Base-by-base conservation (phyloP, 2,888 invertebrate genomes). In the Strigamia crassipes region DNA sequence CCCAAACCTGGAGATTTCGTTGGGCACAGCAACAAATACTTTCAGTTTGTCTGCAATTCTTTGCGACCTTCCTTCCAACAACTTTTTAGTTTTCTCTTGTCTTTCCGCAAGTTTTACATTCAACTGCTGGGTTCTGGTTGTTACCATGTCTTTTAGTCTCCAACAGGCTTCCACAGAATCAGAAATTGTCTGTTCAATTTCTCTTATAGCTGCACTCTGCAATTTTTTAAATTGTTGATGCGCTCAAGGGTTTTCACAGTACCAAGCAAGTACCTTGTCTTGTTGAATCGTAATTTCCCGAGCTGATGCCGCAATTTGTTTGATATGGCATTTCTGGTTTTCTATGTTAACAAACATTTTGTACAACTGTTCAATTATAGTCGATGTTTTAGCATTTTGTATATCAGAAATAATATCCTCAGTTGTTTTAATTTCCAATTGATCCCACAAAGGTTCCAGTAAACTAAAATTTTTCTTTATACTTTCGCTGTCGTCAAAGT, bases 311-410 rank as follows among this genome's bases (percentile, higher is more conserved):
- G 12, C 21, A 9, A n/a, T 8, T 42, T 78, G 78, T 66, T 66
- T 66, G 78, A 78, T 78, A 38, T 38, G 78, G 21, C 78, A 78
- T 42, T 78, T 78, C 41, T 42, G 42, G 18, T 38, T 78, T 38
- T 78, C 78, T 34, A 78, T 38, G n/a, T 38, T 41, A 4, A 78
- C 78, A 78, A 78, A 78, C 42, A 78, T 78, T 78, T 78, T 78
- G 15, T 78, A 78, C 78, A 78, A 42, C 34, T 41, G 41, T 34
- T 78, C 78, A 41, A 78, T 41, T 5, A 78, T 78, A 31, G 21
- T 42, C 1, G 78, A 21, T 34, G 78, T 78, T 38, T 78, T 42
- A 8, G n/a, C 78, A 4, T 38, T 78, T 18, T 78, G 38, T 1
- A 78, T 13, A 5, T 42, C 42, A 18, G 10, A 1, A 21, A 78